Evolutionary conservation across 2,113 vertebrate species (phyloP).

Genomic region (Megaptera novaeangliae): DNA sequence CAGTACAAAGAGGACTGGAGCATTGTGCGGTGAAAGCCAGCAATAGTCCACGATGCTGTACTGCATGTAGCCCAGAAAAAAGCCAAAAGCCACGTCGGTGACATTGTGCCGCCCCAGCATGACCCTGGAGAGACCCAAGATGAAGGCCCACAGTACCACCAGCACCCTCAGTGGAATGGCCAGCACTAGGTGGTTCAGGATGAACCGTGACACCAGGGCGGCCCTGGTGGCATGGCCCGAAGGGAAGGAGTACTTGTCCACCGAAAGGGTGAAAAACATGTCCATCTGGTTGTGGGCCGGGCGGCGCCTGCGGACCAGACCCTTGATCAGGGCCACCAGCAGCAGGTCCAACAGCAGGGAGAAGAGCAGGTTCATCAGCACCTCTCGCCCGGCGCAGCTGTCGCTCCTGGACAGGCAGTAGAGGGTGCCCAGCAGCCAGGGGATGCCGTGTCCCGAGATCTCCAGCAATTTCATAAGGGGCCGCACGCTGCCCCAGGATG

Average conservation of each 20-base stretch:
- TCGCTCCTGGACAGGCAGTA: slow-evolving; percentile 92
- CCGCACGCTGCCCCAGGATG: slow-evolving; percentile 91
- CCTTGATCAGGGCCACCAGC: slow-evolving; percentile 90
- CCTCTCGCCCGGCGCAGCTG: slow-evolving; percentile 91
- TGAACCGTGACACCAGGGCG: slow-evolving; percentile 91
- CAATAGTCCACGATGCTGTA: slow-evolving; percentile 92
- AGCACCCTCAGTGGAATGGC: slow-evolving; percentile 92
- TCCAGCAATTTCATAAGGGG: slow-evolving; percentile 96
- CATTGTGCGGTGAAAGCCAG: slow-evolving; percentile 91
- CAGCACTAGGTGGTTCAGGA: slow-evolving; percentile 94
- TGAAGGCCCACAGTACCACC: slow-evolving; percentile 90
- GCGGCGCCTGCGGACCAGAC: slow-evolving; percentile 90
- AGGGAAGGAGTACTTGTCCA: slow-evolving; percentile 97
- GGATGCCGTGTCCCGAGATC: slow-evolving; percentile 94
- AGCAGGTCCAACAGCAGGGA: slow-evolving; percentile 92
- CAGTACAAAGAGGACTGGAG: slow-evolving; percentile 86
- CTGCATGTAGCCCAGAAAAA: slow-evolving; percentile 93
- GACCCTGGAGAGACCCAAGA: slow-evolving; percentile 93
- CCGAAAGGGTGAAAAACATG: slow-evolving; percentile 96
- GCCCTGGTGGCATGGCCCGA: slow-evolving; percentile 96
- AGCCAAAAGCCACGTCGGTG: slow-evolving; percentile 93
- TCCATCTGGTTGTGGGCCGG: slow-evolving; percentile 97
- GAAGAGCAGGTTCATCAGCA: slow-evolving; percentile 94
- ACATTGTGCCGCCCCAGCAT: slow-evolving; percentile 97
- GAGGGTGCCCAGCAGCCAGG: slow-evolving; percentile 90